A percentile compares a stretch with the other conserved stretches of the same genome.
Conservation (phyloP, 2,113 vertebrate species). For the Nycticebus coucang region DNA sequence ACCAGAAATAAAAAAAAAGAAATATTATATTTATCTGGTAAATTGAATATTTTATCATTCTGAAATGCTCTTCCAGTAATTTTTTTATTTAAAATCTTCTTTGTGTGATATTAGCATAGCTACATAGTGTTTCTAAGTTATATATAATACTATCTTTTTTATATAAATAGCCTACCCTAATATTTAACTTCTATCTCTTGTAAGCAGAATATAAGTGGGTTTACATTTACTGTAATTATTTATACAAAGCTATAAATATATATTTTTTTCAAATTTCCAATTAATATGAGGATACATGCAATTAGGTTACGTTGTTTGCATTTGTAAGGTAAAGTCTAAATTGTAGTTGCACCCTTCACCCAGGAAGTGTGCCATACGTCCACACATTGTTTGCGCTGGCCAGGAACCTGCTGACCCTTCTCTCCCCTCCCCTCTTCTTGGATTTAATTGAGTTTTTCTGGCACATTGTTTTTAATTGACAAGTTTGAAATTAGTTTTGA, state of each 20-base stretch:
- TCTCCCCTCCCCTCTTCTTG: no score
- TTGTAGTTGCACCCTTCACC: no score
- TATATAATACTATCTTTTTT: neutral
- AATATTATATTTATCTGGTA: neutral
- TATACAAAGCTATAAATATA: neutral
- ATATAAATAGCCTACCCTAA: neutral
- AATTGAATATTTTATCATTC: neutral
- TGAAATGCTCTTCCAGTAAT: neutral
- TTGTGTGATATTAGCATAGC: neutral
- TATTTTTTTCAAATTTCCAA: neutral
- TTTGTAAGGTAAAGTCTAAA: no score
- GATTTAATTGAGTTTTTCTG: no score
- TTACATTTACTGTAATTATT: neutral
- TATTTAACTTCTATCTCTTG: neutral
- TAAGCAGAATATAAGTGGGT: neutral
- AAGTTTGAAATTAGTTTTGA: no score
- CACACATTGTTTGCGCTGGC: no score
- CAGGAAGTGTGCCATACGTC: no score
- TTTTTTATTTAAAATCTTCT: neutral
- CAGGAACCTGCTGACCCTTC: no score
- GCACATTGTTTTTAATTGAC: no score
- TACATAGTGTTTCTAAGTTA: neutral
- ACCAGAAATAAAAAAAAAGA: neutral
- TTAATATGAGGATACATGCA: no score
- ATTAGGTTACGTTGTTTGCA: no score